Percentiles rank a stretch among this genome's conserved stretches.
Evolutionary conservation across 1,140 invertebrate species (phyloP).

Genomic region (Wiebesia pumilae): DNA sequence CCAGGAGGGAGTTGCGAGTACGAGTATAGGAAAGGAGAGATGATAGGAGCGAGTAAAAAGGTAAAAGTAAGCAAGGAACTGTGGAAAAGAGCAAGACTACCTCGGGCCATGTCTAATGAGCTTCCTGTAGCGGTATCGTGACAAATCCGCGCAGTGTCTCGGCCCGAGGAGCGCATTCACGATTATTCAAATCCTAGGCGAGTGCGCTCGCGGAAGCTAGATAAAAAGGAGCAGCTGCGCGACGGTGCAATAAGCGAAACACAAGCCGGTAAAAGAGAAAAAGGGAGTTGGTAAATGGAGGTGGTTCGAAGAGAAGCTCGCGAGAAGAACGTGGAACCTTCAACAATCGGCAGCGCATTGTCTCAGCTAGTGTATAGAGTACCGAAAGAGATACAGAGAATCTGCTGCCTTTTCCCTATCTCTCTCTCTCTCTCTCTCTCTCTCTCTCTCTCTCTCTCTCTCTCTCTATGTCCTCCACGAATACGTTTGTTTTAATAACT

Average conservation of each 20-base stretch:
- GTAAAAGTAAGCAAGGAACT: not conserved
- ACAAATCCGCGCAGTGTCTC: slow-evolving; percentile 22
- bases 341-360: slow-evolving; percentile 65
- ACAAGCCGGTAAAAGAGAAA: not conserved
- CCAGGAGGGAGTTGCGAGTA: not conserved
- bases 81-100: slow-evolving; percentile 42
- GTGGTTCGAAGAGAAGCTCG: slow-evolving; percentile 41
- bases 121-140: slow-evolving; percentile 62
- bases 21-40: not conserved
- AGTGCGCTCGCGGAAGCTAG: slow-evolving; percentile 39
- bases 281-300: slow-evolving; percentile 36
- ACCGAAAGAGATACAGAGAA: not conserved
- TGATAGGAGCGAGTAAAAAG: not conserved
- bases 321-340: slow-evolving; percentile 56
- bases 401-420: not conserved
- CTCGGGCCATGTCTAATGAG: slow-evolving; percentile 68
- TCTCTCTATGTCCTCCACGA: slow-evolving; percentile 1
- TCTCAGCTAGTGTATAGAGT: slow-evolving; percentile 54
- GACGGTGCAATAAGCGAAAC: slow-evolving; percentile 45
- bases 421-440: not conserved
- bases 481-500: slow-evolving; percentile 65
- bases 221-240: slow-evolving; percentile 54
- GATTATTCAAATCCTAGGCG: slow-evolving; percentile 60
- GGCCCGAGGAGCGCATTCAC: slow-evolving; percentile 58
- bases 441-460: not conserved